Base-by-base conservation (phyloP, 2,888 invertebrate species). In the Ormyrus nitidulus region DNA sequence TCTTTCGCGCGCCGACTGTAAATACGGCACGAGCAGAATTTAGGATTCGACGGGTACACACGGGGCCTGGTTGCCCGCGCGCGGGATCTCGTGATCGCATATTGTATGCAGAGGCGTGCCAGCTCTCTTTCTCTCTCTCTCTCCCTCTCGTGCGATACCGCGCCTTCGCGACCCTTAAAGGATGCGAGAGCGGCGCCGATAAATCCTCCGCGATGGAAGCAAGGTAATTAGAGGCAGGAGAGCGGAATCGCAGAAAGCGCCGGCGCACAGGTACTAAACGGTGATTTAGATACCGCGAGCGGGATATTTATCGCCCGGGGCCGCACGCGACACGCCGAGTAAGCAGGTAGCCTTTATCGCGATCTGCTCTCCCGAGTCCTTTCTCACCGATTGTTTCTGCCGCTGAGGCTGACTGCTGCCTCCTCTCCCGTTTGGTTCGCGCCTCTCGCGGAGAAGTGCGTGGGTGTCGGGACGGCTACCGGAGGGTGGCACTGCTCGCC, bases 341-440 rank as follows among this genome's bases (percentile, higher is more conserved):
- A 69, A 53, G 66, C 71, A 72, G 80, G 82, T 75, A 73, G 75
- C 77, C 34, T 81, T 84, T 83, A 84, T 84, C 83, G 77, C 81
- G 81, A 85, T 86, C 84, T 79, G 71, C 74, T 34, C 34, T 80
- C 76, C 76, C 81, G 73, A 72, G 68, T 81, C 72, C 75, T 71
- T 61, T 81, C 75, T 77, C 79, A 58, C 72, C 70, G 78, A 76
- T 80, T 81, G 78, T 78, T 82, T 82, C 79, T 79, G 66, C 77
- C 71, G 73, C 79, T 4, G 34, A 34, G 34, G 34, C 34, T 34
- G 34, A 34, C 58, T 46, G 7, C 13, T 8, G 6, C 48, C 65
- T 34, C 2, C 44, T 59, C 34, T 46, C 5, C 46, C 46, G 1
- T 34, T 13, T 54, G 9, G 4, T 2, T 48, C 49, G 8, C 44